Base-by-base conservation (phyloP, 1,140 invertebrate genomes). In the Lasaia peninsularis region DNA sequence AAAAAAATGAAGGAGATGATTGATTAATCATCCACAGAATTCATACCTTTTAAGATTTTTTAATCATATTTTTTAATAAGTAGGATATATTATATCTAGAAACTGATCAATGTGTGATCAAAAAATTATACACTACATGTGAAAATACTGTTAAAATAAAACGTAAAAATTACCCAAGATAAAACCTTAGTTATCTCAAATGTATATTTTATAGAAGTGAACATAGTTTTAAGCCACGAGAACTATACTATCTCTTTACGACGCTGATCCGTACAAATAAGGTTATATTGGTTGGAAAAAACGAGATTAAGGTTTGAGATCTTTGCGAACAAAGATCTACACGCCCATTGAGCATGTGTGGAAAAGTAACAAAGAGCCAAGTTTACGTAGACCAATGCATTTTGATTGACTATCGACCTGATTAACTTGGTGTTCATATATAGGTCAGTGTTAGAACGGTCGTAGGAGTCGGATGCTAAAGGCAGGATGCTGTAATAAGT, bases 261-360 rank as follows among this genome's bases (percentile, higher is more conserved):
- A 44, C 37, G 16, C 16, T 18, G 16, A 18, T 44, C 37, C 70
- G 67, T 65, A 75, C 74, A 85, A 86, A 86, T 78, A 83, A 79
- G 73, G 75, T 79, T 82, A 82, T 75, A 85, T 86, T 69, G 80
- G 65, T 78, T 55, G 78, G 77, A 88, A 84, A 85, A 83, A 82
- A 83, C 58, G 54, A 67, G 75, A 82, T 84, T 86, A 86, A 75
- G 76, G 75, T 81, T 78, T 80, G 67, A 65, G 63, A 71, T 69
- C 57, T 64, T 60, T 52, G 51, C 58, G 63, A 52, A 60, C 32
- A 56, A 61, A 64, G 58, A 65, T 64, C 35, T 58, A 62, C 58
- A 40, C 34, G 50, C 50, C 58, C 62, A 68, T 71, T 67, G 63
- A 72, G 67, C 55, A 62, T 62, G 52, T 33, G 52, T 54, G n/a